These are phyloP conservation scores for Meiosimyza decipiens DNA, from an alignment of 2,888 invertebrate species.

Conservation along the genomic window DNA sequence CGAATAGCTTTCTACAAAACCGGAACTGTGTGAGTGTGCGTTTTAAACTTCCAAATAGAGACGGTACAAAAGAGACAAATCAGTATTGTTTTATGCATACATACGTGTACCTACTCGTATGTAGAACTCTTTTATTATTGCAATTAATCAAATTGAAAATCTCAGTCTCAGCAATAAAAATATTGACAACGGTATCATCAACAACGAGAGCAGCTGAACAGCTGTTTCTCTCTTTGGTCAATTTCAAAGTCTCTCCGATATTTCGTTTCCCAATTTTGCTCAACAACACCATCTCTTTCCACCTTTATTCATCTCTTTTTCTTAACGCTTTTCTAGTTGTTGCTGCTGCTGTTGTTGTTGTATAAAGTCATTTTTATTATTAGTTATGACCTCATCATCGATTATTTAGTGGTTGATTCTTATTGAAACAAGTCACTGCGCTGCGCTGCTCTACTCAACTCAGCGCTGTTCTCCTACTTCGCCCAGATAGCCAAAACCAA, in stretches of 20 bases:
- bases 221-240: conserved; percentile 19
- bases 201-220: background rate
- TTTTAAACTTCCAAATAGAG: too few relatives aligned
- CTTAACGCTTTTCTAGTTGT: conserved; percentile 28
- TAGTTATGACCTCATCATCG: conserved; percentile 68
- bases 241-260: conserved; percentile 15
- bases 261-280: background rate
- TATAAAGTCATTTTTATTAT: conserved; percentile 66
- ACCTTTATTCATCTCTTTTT: conserved; percentile 20
- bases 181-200: background rate
- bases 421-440: conserved; percentile 56
- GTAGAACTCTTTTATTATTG: too few relatives aligned
- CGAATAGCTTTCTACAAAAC: too few relatives aligned
- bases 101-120: background rate
- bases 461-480: conserved; percentile 35
- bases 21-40: too few relatives aligned
- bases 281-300: conserved; percentile 3
- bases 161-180: too few relatives aligned
- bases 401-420: conserved; percentile 64
- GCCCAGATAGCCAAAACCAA: conserved; percentile 30
- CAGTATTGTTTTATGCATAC: too few relatives aligned
- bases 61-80: too few relatives aligned
- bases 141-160: too few relatives aligned
- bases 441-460: conserved; percentile 43
- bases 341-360: background rate